Base-by-base conservation (phyloP, 2,797 vertebrate genomes). In the Poecilia gillii region DNA sequence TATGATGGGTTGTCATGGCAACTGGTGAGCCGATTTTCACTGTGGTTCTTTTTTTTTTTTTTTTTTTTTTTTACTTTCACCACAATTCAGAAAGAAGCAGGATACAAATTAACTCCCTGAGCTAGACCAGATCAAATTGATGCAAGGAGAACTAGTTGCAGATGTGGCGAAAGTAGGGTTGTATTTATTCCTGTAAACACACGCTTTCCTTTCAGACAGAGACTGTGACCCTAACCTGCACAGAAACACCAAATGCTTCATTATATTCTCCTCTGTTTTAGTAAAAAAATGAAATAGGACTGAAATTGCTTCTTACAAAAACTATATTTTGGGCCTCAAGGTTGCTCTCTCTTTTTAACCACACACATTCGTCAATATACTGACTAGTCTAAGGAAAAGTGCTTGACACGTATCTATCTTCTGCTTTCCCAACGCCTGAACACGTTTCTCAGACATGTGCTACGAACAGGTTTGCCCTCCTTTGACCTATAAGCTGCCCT, bases 1-100 rank as follows among this genome's bases (percentile, higher is more conserved):
- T 92, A 90, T 87, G 90, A 85, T 86, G 77, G 71, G 95, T 96
- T 93, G 94, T 92, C 94, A 96, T 96, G 90, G 95, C 92, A 95
- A 96, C 95, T 91, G 89, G 81, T 77, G 85, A 90, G 84, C 85
- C 75, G 71, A 88, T 88, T 90, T 87, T 88, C 79, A 64, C 88
- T 82, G 80, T 82, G 85, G 86, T 87, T 88, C 81, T 88, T 88
- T 84, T 31, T 68, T 43, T 70, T 31, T 5, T 31, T 9, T 3
- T 25, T 23, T 88, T 84, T 43, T 55, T 43, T 57, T 55, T 6
- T 57, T 28, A 0, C 25, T n/a, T 11, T 28, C 16, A 16, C 51
- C 47, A 53, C 80, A 87, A 81, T 85, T 84, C 84, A 82, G 72
- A 82, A 82, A 86, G 78, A 89, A 73, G 73, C 81, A 41, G 77